phyloP scores from a whole-genome alignment of 2,797 vertebrate species.

The Pygocentrus nattereri region DNA sequence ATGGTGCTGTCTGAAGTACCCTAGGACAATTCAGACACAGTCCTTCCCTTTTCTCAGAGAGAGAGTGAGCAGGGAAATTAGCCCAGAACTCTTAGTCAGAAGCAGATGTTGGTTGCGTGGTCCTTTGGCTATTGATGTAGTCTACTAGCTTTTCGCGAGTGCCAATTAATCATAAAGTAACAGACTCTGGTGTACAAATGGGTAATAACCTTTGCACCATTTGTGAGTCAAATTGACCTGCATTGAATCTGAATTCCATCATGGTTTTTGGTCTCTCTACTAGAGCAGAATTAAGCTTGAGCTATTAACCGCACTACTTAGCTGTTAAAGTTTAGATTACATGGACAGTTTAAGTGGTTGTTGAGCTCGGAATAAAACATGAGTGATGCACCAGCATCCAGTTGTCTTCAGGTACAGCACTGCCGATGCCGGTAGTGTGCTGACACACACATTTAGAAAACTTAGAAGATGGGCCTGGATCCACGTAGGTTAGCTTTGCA shows the following conservation, averaged over 20 bases:
- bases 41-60: conserved; percentile 62
- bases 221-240: neutral
- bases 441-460: too few species aligned
- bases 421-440: too few species aligned
- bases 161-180: neutral
- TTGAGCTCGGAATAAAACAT: too few species aligned
- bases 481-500: too few species aligned
- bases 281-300: neutral
- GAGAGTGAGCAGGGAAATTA: conserved; percentile 12
- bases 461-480: too few species aligned
- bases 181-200: neutral
- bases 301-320: too few species aligned
- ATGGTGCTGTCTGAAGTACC: conserved; percentile 69
- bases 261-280: neutral
- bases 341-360: too few species aligned
- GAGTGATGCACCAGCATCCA: too few species aligned
- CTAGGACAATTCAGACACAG: conserved; percentile 67
- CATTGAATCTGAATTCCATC: neutral
- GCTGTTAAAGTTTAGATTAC: too few species aligned
- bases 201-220: neutral
- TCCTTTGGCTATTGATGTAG: conserved; percentile 28
- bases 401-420: too few species aligned
- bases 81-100: conserved; percentile 18
- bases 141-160: neutral
- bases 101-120: conserved; percentile 38